Evolutionary conservation across 2,113 vertebrate species (phyloP).

Genomic region (Lampris incognitus): DNA sequence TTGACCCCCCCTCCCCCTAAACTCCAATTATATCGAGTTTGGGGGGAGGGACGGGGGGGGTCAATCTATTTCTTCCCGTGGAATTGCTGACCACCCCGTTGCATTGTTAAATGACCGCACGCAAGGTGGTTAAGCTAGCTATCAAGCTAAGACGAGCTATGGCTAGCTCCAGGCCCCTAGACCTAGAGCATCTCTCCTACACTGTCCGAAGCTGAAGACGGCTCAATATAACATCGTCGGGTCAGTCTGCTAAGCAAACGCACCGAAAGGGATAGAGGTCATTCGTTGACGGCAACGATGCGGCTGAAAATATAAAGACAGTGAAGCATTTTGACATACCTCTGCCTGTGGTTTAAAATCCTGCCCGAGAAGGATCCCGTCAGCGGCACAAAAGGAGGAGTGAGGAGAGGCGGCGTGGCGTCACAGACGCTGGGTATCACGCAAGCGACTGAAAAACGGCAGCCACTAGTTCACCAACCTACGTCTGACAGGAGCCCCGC

Average conservation of each 20-base stretch:
- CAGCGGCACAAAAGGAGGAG: slow-evolving; percentile 69
- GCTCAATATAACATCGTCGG: neutral
- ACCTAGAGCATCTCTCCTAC: slow-evolving; percentile 46
- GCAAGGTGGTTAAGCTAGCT: slow-evolving; percentile 24
- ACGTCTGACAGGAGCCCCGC: neutral
- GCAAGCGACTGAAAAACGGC: slow-evolving; percentile 15
- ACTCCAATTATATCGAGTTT: no score
- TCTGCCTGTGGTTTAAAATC: slow-evolving; percentile 51
- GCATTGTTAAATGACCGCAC: slow-evolving; percentile 52
- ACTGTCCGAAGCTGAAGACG: slow-evolving; percentile 19
- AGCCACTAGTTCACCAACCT: neutral
- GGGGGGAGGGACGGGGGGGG: no score
- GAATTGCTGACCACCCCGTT: neutral
- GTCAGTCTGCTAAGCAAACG: neutral
- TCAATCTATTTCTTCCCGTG: no score
- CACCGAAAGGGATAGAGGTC: neutral
- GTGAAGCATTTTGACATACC: slow-evolving; percentile 60
- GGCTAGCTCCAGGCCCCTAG: slow-evolving; percentile 47
- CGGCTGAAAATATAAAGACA: neutral
- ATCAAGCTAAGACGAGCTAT: neutral
- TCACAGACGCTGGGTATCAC: slow-evolving; percentile 46
- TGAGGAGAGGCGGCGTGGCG: slow-evolving; percentile 49
- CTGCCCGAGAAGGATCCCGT: slow-evolving; percentile 60
- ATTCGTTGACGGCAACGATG: no score
- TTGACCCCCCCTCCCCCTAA: no score